phyloP scores from a whole-genome alignment of 2,888 invertebrate species.

The Myopa testacea region DNA sequence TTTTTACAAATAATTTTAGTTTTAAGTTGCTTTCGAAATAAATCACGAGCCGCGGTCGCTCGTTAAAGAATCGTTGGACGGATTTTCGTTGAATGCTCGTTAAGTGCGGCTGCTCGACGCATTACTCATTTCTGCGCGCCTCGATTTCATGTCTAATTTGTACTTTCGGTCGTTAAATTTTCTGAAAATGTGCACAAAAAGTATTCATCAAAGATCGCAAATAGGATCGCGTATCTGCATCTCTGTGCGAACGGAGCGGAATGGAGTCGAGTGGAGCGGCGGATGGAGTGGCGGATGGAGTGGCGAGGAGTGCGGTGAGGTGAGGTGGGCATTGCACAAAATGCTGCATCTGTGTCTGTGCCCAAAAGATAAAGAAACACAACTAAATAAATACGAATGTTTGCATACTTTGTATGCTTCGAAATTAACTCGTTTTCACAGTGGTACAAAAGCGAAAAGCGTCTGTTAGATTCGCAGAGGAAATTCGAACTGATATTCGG shows the following conservation, averaged over 20 bases:
- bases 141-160: conserved; percentile 55
- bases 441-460: conserved; percentile 13
- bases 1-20: neutral
- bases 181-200: conserved; percentile 45
- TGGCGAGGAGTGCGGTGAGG: too few relatives aligned
- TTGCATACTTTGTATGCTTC: conserved; percentile 11
- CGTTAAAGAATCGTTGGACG: conserved; percentile 52
- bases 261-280: neutral
- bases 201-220: conserved; percentile 34
- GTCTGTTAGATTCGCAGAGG: neutral
- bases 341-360: too few relatives aligned
- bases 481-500: neutral
- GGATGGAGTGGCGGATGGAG: neutral
- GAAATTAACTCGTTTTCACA: conserved; percentile 8
- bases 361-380: neutral
- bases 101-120: conserved; percentile 59
- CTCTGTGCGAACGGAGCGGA: neutral
- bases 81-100: conserved; percentile 54
- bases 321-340: too few relatives aligned
- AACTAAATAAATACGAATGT: neutral
- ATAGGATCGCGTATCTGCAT: neutral
- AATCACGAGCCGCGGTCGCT: conserved; percentile 52
- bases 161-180: conserved; percentile 59
- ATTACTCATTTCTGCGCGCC: conserved; percentile 47
- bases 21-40: conserved; percentile 50